Base-by-base conservation (phyloP, 2,888 invertebrate species). In the Epicampocera succincta region DNA sequence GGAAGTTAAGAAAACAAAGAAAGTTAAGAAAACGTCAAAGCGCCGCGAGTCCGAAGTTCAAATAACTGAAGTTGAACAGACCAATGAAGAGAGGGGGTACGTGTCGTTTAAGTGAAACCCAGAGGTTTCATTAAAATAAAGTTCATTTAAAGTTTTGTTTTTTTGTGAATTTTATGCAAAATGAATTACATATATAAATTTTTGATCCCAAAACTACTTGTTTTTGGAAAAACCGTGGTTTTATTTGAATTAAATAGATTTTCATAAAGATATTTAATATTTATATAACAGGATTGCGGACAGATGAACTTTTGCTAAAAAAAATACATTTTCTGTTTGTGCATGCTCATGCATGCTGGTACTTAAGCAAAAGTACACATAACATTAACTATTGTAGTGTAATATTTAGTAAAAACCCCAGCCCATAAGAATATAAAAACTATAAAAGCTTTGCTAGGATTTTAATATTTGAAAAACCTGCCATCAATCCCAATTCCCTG, bases 21-120 rank as follows among this genome's bases (percentile, higher is more conserved):
- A 97, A 93, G 95, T 96, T 92, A 97, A 97, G 93, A 97, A 97
- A 93, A 94, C 95, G 87, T 94, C 95, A 90, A 94, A 95, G 89
- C 94, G 95, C 88, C 94, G 96, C 91, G 94, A 96, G 90, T 95
- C 94, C 89, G 96, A 96, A 91, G 94, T 96, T 91, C 94, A 95
- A 92, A 95, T 96, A 92, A 95, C 95, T 87, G 96, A 96, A 92
- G 91, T 95, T 91, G 94, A 94, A 88, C 93, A 93, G 91, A 92
- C 92, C 91, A 84, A 72, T 68, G 93, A 93, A 92, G 92, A 92
- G 86, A 93, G 92, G 94, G 96, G 96, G 96, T 96, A 96, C 95
- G 96, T 96, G 95, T 93, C 93, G 95, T 92, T 83, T 84, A 60
- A 71, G 66, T 54, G 40, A 46, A 63, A 63, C 44, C 11, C n/a